Evolutionary conservation across 2,113 vertebrate genomes (phyloP), one percentile per base, ranked within the genome.

Genomic region (Calyptomena viridis): DNA sequence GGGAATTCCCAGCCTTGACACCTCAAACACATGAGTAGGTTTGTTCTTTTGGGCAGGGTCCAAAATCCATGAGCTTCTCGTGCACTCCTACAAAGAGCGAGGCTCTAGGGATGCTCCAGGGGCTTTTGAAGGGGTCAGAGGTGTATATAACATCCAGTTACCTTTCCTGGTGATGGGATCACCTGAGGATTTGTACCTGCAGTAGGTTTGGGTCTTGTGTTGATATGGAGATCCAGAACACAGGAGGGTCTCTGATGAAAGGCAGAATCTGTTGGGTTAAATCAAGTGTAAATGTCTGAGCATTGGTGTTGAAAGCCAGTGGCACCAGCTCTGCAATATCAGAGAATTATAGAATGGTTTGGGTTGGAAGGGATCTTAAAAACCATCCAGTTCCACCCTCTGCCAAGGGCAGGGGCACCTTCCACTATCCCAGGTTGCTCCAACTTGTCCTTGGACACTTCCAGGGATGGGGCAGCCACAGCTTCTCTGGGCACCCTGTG

Each of bases 1-100:
- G 27, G 52, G 31, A 8, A 0, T 9, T 79, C 39, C 47, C 18
- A 23, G n/a, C 14, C 28, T 22, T 2, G n/a, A 50, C 39, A 46
- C 20, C 46, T 66, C 60, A 66, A 53, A 64, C 0, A 5, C 23
- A 30, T 0, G 6, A 86, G 16, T 33, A 49, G 52, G 37, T 8
- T 25, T 5, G 21, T 21, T 30, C 33, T n/a, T 13, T 31, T 6
- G 55, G 46, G 53, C 37, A 53, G 75, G 39, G 28, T 52, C 14
- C 78, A 15, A 69, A 85, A 55, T 19, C 14, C 52, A 15, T 0
- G 6, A 67, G 33, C 6, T 82, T 46, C 60, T 82, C 0, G 0
- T 27, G 46, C 8, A 1, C 6, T 62, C 10, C 55, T 40, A 0
- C 49, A 21, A n/a, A n/a, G 20, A 31, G 24, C 0, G 0, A 63